These are phyloP conservation scores for Tetranychus urticae DNA, from an alignment of 1,140 invertebrate species.

Conservation along the genomic window DNA sequence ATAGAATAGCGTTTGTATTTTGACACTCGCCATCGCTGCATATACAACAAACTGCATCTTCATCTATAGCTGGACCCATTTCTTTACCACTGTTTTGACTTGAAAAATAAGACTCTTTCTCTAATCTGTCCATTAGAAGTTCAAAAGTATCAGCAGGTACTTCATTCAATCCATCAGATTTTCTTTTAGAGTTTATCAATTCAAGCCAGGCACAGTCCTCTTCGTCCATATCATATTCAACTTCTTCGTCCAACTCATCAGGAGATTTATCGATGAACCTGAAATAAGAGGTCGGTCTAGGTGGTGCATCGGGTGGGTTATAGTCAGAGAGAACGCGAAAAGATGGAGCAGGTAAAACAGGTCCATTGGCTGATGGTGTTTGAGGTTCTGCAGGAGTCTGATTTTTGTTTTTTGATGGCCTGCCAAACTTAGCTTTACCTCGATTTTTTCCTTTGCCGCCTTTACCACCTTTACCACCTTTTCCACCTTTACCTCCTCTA, in stretches of 20 bases:
- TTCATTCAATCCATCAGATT: conserved; percentile 33
- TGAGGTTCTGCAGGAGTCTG: not conserved
- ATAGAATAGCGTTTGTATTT: conserved; percentile 83
- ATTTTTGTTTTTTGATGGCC: not conserved
- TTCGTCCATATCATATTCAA: conserved; percentile 95
- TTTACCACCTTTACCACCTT: not conserved
- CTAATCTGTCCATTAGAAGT: conserved; percentile 78
- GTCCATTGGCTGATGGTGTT: not conserved
- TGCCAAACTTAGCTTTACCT: not conserved
- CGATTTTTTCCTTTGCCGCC: conserved; percentile 3
- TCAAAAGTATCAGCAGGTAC: conserved; percentile 73
- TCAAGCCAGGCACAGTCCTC: conserved; percentile 80
- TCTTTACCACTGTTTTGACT: conserved; percentile 32
- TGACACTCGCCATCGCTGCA: conserved; percentile 73
- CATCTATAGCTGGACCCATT: conserved; percentile 43
- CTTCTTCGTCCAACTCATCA: conserved; percentile 74
- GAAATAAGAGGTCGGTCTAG: conserved; percentile 46
- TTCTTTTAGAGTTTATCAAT: conserved; percentile 56
- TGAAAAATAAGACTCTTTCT: conserved; percentile 92
- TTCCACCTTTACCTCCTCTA: not conserved
- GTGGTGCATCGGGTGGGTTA: conserved; percentile 48
- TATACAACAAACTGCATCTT: conserved; percentile 94
- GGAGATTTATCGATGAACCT: conserved; percentile 79
- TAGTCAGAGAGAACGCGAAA: conserved; percentile 53
- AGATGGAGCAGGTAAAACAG: conserved; percentile 46